Evolutionary conservation across 1,140 invertebrate species (phyloP).

Genomic region (Scaptomyza montana): DNA sequence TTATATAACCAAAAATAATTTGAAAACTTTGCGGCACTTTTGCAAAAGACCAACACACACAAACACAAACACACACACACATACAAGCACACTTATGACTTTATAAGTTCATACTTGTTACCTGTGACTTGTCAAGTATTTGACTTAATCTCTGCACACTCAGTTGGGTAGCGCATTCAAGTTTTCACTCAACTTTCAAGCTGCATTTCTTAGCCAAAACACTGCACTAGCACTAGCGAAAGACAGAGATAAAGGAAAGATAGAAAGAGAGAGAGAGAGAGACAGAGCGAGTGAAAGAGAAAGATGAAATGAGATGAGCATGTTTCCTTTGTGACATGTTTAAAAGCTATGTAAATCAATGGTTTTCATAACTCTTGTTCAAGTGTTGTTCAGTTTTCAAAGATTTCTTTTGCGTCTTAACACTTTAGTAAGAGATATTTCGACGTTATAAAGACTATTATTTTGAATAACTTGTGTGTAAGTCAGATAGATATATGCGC

Average conservation of each 20-base stretch:
- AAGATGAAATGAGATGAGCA: not conserved
- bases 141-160: conserved; percentile 76
- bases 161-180: conserved; percentile 55
- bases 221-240: not conserved
- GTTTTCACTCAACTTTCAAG: conserved; percentile 65
- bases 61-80: conserved; percentile 24
- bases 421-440: too few species aligned
- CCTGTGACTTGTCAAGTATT: conserved; percentile 81
- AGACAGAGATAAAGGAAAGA: conserved; percentile 1
- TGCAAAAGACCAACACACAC: conserved; percentile 64
- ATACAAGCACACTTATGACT: conserved; percentile 56
- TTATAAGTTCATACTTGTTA: conserved; percentile 80
- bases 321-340: not conserved
- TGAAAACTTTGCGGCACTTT: conserved; percentile 79
- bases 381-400: not conserved
- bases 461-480: too few species aligned
- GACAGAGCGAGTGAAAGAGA: not conserved
- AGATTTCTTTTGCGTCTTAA: too few species aligned
- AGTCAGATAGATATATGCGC: too few species aligned
- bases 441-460: too few species aligned
- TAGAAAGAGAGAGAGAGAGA: not conserved
- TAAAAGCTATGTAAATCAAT: conserved; percentile 6
- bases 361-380: not conserved
- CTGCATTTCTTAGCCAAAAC: conserved; percentile 27
- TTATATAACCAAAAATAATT: conserved; percentile 82